Base-by-base conservation (phyloP, 2,888 invertebrate species). In the Trichopria drosophilae region DNA sequence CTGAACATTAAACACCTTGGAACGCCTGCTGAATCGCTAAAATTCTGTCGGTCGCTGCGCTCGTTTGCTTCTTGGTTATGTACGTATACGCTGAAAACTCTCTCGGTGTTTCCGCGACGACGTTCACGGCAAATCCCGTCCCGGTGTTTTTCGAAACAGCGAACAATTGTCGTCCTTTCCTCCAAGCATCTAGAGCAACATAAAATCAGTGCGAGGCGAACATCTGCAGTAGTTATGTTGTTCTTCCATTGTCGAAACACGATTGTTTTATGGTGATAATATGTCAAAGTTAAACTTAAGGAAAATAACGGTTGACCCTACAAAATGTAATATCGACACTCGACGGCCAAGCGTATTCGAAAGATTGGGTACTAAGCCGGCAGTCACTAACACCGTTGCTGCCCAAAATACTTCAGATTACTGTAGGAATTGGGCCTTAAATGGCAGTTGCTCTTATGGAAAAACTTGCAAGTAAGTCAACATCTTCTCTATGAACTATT, bases 331-430 rank as follows among this genome's bases (percentile, higher is more conserved):
- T 62, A 69, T 68, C 79, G 82, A 82, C 72, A 77, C 82, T 75
- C 81, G 73, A 62, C 82, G 88, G 76, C 88, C 87, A 61, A 89
- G 88, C 80, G 89, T 90, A 63, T 90, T 90, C 78, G 89, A 89
- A 78, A 82, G 89, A 66, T 82, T 89, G 68, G 89, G 89, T 63
- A 88, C 87, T 34, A 87, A 87, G 78, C 85, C 87, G 70, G 79
- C 79, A 55, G 76, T 81, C 22, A n/a, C n/a, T n/a, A n/a, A n/a
- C n/a, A 69, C 68, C 60, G 62, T 69, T 53, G 58, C 65, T 49
- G 64, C 65, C 53, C 75, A 80, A 77, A 81, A 78, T 77, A 81
- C 78, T 74, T 66, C 71, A 22, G 86, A 86, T 76, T 84, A 82
- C 77, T 87, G 87, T 72, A 83, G 86, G 73, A 86, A 86, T 79